Evolutionary conservation across 2,888 invertebrate species (phyloP), one percentile per base, ranked within the genome.

Genomic region (Drosophila leonis): DNA sequence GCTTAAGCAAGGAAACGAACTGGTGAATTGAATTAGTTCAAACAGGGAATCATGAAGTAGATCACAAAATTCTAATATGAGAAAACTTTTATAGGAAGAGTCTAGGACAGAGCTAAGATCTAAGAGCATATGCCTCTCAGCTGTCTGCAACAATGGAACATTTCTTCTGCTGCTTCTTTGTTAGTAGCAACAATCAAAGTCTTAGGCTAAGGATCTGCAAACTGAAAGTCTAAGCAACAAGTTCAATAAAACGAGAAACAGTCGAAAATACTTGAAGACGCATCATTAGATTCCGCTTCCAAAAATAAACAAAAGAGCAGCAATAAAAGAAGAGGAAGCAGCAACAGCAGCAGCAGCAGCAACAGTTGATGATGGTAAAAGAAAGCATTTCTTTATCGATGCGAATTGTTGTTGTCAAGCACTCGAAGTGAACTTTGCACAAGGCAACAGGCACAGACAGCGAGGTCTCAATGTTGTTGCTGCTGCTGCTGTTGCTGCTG

Each of bases 301-400:
- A 74, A 79, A 77, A 79, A 74, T 63, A 78, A 78, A 65, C 52
- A 64, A 48, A 51, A 62, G 12, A 55, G 9, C 33, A 35, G 48
- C 27, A 48, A 9, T 18, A 27, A 44, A 31, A 51, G 18, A 4
- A 33, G 37, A 10, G 33, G 12, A 15, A 37, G 18, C 31, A n/a
- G 15, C 15, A 41, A 7, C 18, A 48, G 0, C 41, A 75, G 41
- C 61, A 68, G 24, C 48, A 41, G 48, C 48, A 48, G 18, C 48
- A 48, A 12, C 24, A 31, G 10, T 12, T 39, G 13, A 3, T 54
- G 29, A 4, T 56, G 56, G 42, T 49, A 44, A 64, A 79, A 80
- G 76, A 80, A 80, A 78, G 66, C 77, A 78, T 78, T 72, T 75
- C 78, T 76, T 80, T 80, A 78, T 78, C 80, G 80, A 76, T 67